These are phyloP conservation scores for Galbula dea DNA, from an alignment of 2,113 vertebrate genomes.

Conservation along the genomic window DNA sequence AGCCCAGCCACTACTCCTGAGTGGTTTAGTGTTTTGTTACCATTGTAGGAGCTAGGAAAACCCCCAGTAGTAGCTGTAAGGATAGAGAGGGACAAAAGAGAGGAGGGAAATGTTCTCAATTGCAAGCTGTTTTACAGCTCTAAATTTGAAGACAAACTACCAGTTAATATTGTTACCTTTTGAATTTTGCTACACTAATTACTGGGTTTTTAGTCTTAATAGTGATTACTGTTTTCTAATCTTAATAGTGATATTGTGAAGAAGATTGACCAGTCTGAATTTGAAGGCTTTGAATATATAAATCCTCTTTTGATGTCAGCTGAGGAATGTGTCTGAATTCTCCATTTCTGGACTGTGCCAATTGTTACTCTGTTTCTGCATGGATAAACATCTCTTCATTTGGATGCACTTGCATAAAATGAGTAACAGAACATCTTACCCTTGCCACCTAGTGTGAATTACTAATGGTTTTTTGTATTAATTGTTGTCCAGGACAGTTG, in stretches of 20 bases:
- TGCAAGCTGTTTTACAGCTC: neutral
- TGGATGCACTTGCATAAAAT: slow-evolving; percentile 36
- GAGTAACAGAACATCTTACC: slow-evolving; percentile 32
- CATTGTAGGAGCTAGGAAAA: neutral
- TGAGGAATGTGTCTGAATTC: slow-evolving; percentile 93
- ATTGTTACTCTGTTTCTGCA: slow-evolving; percentile 64
- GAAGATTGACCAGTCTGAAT: slow-evolving; percentile 99
- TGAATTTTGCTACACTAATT: neutral
- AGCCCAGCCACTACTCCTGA: neutral
- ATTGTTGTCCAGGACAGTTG: neutral
- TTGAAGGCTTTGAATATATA: slow-evolving; percentile 99
- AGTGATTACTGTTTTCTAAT: slow-evolving; percentile 81
- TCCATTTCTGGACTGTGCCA: slow-evolving; percentile 53
- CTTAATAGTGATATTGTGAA: slow-evolving; percentile 88
- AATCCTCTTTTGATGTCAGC: slow-evolving; percentile 98
- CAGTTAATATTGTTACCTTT: neutral
- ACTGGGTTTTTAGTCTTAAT: slow-evolving; percentile 36
- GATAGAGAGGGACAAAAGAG: neutral
- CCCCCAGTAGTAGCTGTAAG: neutral
- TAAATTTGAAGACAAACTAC: neutral
- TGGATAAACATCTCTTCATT: slow-evolving; percentile 58
- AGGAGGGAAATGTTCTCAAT: neutral
- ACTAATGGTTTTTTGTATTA: slow-evolving; percentile 7
- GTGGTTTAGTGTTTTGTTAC: neutral
- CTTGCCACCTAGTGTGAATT: slow-evolving; percentile 39